Conservation (phyloP, 2,113 vertebrate genomes). For the Seriola aureovittata region DNA sequence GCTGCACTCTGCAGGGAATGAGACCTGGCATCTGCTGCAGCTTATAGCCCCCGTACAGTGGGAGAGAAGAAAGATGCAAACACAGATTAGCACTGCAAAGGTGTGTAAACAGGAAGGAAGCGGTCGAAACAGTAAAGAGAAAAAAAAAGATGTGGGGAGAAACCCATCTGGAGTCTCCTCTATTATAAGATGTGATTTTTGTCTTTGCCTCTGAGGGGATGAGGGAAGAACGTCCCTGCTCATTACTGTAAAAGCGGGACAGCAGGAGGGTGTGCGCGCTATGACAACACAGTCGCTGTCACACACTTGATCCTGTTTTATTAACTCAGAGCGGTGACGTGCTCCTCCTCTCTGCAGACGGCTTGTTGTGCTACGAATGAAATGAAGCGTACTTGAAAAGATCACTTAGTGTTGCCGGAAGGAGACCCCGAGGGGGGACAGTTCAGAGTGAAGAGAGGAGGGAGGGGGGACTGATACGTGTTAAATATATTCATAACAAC, state of each 20-base stretch:
- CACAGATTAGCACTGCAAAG: constrained; percentile 3
- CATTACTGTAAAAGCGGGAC: constrained; percentile 48
- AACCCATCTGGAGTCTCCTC: constrained; percentile 31
- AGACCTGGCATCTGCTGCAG: constrained; percentile 18
- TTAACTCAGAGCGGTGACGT: constrained; percentile 19
- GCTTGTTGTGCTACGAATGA: constrained; percentile 14
- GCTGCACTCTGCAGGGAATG: constrained; percentile 4
- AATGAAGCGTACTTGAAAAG: constrained; percentile 24
- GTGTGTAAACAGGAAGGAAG: neutral
- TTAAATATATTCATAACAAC: constrained; percentile 19
- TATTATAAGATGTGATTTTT: constrained; percentile 49
- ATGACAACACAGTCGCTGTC: constrained; percentile 40
- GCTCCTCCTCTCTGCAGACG: constrained; percentile 7
- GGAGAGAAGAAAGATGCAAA: neutral
- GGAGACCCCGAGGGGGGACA: neutral
- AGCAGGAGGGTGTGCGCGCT: neutral
- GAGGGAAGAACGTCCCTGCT: constrained; percentile 39
- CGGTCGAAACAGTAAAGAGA: neutral
- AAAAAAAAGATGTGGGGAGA: constrained; percentile 19
- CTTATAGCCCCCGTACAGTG: neutral
- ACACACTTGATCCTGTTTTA: constrained; percentile 37
- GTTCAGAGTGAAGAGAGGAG: neutral
- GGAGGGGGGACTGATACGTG: neutral
- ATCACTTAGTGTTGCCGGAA: constrained; percentile 22
- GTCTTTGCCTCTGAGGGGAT: constrained; percentile 29